phyloP scores from a whole-genome alignment of 2,888 invertebrate species.

The Philonicus albiceps region DNA sequence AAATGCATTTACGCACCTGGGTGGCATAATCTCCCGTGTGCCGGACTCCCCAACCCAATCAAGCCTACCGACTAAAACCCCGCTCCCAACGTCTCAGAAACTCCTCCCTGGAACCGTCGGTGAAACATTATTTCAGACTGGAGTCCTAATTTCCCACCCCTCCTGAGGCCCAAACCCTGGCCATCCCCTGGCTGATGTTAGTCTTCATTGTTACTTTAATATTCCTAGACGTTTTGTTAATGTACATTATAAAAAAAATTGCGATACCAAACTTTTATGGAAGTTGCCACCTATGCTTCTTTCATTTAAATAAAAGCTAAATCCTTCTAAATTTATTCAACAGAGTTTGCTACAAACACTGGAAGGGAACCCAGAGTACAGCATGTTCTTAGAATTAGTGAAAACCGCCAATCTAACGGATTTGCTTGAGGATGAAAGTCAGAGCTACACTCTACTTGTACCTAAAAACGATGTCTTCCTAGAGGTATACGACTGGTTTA shows the following conservation, averaged over 20 bases:
- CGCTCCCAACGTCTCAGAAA: no score
- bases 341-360: conserved; percentile 58
- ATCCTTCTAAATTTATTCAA: background rate
- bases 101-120: no score
- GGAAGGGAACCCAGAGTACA: conserved; percentile 60
- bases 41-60: no score
- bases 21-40: no score
- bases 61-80: no score
- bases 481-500: conserved; percentile 57
- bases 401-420: conserved; percentile 59
- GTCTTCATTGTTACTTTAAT: no score
- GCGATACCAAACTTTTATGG: background rate
- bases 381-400: conserved; percentile 60
- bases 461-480: conserved; percentile 62
- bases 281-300: background rate
- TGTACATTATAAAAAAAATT: background rate
- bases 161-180: no score
- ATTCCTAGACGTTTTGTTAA: no score
- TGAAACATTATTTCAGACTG: no score
- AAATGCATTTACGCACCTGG: no score
- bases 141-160: no score
- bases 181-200: no score
- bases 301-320: background rate
- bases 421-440: conserved; percentile 56
- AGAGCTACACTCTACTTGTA: conserved; percentile 59